Percentiles rank a stretch among this genome's conserved stretches.
Conservation (phyloP, 2,888 invertebrate genomes). For the Clitarchus hookeri region DNA sequence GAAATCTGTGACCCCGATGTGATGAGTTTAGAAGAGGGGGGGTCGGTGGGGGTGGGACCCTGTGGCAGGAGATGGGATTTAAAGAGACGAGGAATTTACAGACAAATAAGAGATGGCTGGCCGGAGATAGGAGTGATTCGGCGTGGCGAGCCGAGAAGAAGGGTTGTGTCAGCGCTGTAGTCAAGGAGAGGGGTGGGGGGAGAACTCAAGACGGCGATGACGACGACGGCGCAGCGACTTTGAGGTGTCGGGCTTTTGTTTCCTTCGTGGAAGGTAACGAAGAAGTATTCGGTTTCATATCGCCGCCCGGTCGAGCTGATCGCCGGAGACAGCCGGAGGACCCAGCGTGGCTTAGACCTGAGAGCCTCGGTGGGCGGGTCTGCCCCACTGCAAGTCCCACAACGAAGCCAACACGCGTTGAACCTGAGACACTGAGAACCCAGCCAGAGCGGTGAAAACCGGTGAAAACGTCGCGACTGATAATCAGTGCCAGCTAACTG, state of each 20-base stretch:
- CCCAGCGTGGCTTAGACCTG: too few relatives aligned
- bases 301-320: neutral
- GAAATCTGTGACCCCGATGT: neutral
- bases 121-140: conserved; percentile 31
- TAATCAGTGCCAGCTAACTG: too few relatives aligned
- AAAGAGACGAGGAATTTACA: conserved; percentile 21
- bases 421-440: too few relatives aligned
- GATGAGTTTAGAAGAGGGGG: neutral
- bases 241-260: conserved; percentile 12
- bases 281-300: conserved; percentile 7
- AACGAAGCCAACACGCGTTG: too few relatives aligned
- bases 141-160: conserved; percentile 31
- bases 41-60: neutral
- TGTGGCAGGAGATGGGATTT: conserved; percentile 15
- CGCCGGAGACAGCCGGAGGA: neutral
- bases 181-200: conserved; percentile 1
- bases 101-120: conserved; percentile 34
- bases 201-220: neutral
- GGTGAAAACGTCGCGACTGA: too few relatives aligned
- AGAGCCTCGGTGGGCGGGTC: too few relatives aligned
- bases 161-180: neutral
- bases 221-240: neutral
- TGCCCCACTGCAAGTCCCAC: too few relatives aligned
- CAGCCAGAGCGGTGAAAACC: too few relatives aligned
- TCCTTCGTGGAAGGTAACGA: neutral